phyloP scores from a whole-genome alignment of 2,113 vertebrate species.

The Potamarius usumacintae region DNA sequence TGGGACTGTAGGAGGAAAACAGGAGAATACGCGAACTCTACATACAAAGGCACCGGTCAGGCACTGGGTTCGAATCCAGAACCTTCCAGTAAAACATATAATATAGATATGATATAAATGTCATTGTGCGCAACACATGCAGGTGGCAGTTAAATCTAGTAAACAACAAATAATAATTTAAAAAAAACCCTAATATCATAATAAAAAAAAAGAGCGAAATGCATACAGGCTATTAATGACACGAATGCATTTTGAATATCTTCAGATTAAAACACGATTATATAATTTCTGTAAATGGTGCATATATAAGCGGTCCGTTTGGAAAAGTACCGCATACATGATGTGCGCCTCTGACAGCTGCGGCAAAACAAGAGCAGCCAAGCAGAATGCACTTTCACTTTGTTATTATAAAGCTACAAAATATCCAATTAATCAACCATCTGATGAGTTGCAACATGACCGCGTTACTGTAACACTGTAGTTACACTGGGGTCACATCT shows the following conservation, averaged over 20 bases:
- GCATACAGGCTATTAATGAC: not conserved
- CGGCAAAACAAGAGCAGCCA: not conserved
- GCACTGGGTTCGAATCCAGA: no score
- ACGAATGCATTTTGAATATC: not conserved
- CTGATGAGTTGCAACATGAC: not conserved
- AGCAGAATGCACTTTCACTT: not conserved
- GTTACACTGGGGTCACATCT: no score
- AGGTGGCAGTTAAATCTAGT: not conserved
- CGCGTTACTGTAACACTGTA: not conserved
- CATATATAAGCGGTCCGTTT: not conserved
- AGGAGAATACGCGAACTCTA: no score
- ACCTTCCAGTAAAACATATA: no score
- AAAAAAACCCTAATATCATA: not conserved
- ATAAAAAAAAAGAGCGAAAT: not conserved
- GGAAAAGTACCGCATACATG: slow-evolving; percentile 17
- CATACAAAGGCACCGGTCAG: no score
- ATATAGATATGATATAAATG: not conserved
- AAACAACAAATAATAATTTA: not conserved
- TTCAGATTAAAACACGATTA: not conserved
- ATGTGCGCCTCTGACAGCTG: not conserved
- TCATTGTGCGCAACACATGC: not conserved
- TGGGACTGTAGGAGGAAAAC: no score
- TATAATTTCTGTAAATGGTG: not conserved
- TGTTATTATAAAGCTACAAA: not conserved
- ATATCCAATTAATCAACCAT: not conserved